Evolutionary conservation across 2,888 invertebrate genomes (phyloP).

Genomic region (Plagodis dolabraria): DNA sequence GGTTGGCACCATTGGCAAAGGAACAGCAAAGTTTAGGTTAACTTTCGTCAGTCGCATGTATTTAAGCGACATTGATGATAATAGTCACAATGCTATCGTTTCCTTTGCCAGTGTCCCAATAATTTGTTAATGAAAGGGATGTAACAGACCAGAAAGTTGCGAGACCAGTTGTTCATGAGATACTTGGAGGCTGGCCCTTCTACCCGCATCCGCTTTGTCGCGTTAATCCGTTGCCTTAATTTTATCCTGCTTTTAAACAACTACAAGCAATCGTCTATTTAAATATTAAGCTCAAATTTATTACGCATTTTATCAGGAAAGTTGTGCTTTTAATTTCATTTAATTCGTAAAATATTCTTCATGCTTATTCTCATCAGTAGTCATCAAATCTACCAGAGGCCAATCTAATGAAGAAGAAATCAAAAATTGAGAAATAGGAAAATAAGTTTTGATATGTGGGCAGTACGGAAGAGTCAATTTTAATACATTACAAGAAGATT

Average conservation of each 20-base stretch:
- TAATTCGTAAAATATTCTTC: slow-evolving; percentile 44
- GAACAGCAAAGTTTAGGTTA: slow-evolving; percentile 28
- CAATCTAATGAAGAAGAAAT: slow-evolving; percentile 50
- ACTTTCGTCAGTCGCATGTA: slow-evolving; percentile 27
- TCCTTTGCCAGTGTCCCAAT: slow-evolving; percentile 60
- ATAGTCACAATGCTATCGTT: slow-evolving; percentile 34
- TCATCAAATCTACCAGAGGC: slow-evolving; percentile 39
- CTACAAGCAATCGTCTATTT: slow-evolving; percentile 70
- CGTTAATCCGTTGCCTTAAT: slow-evolving; percentile 60
- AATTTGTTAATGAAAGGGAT: slow-evolving; percentile 57
- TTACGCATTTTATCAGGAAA: slow-evolving; percentile 52
- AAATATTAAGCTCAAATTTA: slow-evolving; percentile 57
- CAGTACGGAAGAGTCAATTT: slow-evolving; percentile 56
- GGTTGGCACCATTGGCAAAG: slow-evolving; percentile 40
- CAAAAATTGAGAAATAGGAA: slow-evolving; percentile 40
- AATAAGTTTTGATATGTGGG: slow-evolving; percentile 45
- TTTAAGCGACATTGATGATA: slow-evolving; percentile 20
- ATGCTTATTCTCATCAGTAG: slow-evolving; percentile 56
- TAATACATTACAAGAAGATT: slow-evolving; percentile 79
- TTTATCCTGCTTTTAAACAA: slow-evolving; percentile 68
- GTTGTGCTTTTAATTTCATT: slow-evolving; percentile 57
- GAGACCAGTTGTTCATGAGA: slow-evolving; percentile 64
- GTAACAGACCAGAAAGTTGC: slow-evolving; percentile 70
- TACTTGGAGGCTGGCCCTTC: slow-evolving; percentile 80
- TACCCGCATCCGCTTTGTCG: slow-evolving; percentile 76